A percentile compares a stretch with the other conserved stretches of the same genome.
Conservation (phyloP, 2,113 vertebrate species). For the Sphyrna mokarran region DNA sequence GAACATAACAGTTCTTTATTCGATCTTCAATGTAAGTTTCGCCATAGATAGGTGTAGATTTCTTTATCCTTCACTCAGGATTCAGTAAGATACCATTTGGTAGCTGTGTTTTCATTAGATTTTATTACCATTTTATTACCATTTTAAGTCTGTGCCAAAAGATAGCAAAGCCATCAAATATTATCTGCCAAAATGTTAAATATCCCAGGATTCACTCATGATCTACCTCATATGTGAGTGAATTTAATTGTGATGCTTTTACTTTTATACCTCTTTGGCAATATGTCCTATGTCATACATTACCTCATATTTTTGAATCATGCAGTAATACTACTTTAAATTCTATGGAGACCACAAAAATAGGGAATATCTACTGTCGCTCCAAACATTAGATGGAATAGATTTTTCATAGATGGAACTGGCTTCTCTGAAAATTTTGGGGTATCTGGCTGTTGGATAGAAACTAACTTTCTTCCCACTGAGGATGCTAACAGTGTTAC, state of each 20-base stretch:
- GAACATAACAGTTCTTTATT: constrained; percentile 42
- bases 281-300: neutral
- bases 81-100: constrained; percentile 45
- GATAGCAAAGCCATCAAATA: neutral
- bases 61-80: neutral
- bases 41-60: constrained; percentile 5
- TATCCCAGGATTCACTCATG: neutral
- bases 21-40: constrained; percentile 7
- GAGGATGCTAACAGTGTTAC: no score
- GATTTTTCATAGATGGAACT: no score
- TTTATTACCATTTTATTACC: constrained; percentile 35
- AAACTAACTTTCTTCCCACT: no score
- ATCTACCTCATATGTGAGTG: neutral
- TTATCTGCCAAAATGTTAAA: neutral
- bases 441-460: no score
- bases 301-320: neutral
- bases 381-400: no score
- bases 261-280: neutral
- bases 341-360: neutral
- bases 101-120: constrained; percentile 36
- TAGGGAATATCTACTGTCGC: no score
- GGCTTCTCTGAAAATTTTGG: no score
- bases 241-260: neutral
- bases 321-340: neutral
- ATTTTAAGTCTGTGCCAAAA: constrained; percentile 38